Evolutionary conservation across 2,113 vertebrate species (phyloP).

Genomic region (Hiodon tergisus): DNA sequence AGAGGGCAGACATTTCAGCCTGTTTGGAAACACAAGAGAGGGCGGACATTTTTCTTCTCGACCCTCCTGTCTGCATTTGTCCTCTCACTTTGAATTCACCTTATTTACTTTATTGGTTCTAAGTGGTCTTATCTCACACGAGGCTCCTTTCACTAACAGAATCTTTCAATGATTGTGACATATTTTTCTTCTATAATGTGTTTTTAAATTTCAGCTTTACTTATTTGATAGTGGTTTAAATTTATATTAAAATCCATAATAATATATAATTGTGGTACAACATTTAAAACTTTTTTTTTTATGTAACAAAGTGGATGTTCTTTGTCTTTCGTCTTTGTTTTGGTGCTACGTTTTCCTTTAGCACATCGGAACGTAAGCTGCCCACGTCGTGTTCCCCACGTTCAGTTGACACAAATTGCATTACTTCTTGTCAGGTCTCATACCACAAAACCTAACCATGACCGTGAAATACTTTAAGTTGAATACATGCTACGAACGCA

Average conservation of each 20-base stretch:
- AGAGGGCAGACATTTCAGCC: too few species aligned
- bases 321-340: neutral
- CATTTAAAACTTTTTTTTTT: neutral
- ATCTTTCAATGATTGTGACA: slow-evolving; percentile 8
- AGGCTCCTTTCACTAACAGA: slow-evolving; percentile 9
- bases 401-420: neutral
- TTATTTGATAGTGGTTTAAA: slow-evolving; percentile 16
- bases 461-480: neutral
- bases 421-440: neutral
- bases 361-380: neutral
- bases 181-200: slow-evolving; percentile 1
- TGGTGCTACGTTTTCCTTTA: neutral
- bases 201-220: slow-evolving; percentile 1
- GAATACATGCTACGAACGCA: neutral
- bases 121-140: slow-evolving; percentile 15
- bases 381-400: neutral
- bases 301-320: neutral
- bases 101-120: neutral
- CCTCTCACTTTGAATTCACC: neutral
- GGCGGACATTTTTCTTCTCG: neutral
- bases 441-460: neutral
- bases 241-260: slow-evolving; percentile 13
- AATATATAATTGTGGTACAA: slow-evolving; percentile 2
- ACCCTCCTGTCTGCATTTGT: neutral
- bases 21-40: too few species aligned